phyloP scores from a whole-genome alignment of 2,113 vertebrate species.

The Actenoides hombroni region DNA sequence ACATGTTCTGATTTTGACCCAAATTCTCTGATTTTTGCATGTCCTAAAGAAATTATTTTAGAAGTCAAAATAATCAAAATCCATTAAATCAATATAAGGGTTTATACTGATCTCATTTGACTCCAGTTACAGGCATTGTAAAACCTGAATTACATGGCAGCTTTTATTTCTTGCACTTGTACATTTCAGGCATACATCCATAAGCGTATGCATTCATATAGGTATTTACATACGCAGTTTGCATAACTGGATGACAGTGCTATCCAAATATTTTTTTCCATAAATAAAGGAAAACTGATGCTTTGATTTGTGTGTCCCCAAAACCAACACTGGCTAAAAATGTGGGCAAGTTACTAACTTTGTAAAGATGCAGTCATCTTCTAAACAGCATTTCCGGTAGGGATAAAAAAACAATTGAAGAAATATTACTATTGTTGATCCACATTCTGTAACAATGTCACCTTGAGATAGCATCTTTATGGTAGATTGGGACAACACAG shows the following conservation, averaged over 20 bases:
- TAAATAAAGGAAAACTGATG: not conserved
- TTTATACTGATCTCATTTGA: not conserved
- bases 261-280: not conserved
- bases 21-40: not conserved
- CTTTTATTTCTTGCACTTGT: not conserved
- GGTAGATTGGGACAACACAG: not conserved
- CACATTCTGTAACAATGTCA: not conserved
- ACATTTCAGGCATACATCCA: not conserved
- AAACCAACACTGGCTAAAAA: not conserved
- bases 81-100: not conserved
- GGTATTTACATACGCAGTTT: not conserved
- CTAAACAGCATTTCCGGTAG: not conserved
- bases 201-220: not conserved
- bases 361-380: not conserved
- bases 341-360: not conserved
- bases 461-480: not conserved
- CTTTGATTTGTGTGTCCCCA: not conserved
- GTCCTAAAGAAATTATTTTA: not conserved
- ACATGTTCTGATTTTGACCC: not conserved
- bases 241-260: not conserved
- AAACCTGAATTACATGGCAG: not conserved
- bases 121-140: not conserved
- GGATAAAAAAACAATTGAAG: not conserved
- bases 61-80: not conserved
- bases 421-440: not conserved